Conservation (phyloP, 2,888 invertebrate genomes). For the Hyposoter dolosus region DNA sequence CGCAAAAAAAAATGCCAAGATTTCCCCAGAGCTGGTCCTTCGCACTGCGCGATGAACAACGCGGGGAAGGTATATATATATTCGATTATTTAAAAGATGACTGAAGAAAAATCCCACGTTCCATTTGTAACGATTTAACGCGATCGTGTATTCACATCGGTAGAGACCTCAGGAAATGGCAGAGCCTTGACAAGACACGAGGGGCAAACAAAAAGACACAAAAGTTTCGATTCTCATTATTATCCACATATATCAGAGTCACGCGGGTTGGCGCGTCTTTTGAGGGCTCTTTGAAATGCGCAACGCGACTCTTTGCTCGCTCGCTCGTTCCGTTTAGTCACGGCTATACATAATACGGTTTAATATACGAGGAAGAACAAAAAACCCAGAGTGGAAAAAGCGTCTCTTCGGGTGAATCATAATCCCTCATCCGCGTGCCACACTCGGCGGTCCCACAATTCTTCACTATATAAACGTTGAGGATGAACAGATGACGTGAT, state of each 20-base stretch:
- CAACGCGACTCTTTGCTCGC: constrained; percentile 51
- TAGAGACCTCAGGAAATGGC: background rate
- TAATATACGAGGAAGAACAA: constrained; percentile 51
- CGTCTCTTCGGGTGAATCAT: constrained; percentile 62
- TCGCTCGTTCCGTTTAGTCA: constrained; percentile 60
- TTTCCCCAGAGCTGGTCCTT: constrained; percentile 37
- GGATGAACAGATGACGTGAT: constrained; percentile 63
- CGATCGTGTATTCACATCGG: constrained; percentile 9
- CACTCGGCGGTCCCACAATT: constrained; percentile 63
- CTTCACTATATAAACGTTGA: background rate
- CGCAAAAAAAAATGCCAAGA: constrained; percentile 25
- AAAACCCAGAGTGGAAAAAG: constrained; percentile 33
- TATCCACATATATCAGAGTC: constrained; percentile 30
- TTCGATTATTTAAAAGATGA: constrained; percentile 38
- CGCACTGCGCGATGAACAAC: background rate
- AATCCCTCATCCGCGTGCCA: constrained; percentile 64
- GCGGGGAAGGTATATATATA: background rate
- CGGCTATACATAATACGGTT: constrained; percentile 44
- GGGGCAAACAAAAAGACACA: constrained; percentile 1
- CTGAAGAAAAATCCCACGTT: constrained; percentile 34
- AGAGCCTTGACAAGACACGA: background rate
- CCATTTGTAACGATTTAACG: constrained; percentile 19
- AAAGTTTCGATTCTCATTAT: constrained; percentile 54
- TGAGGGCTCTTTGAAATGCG: constrained; percentile 63
- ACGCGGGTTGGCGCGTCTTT: constrained; percentile 45